Conservation (phyloP, 2,113 vertebrate genomes). For the Osmerus mordax region DNA sequence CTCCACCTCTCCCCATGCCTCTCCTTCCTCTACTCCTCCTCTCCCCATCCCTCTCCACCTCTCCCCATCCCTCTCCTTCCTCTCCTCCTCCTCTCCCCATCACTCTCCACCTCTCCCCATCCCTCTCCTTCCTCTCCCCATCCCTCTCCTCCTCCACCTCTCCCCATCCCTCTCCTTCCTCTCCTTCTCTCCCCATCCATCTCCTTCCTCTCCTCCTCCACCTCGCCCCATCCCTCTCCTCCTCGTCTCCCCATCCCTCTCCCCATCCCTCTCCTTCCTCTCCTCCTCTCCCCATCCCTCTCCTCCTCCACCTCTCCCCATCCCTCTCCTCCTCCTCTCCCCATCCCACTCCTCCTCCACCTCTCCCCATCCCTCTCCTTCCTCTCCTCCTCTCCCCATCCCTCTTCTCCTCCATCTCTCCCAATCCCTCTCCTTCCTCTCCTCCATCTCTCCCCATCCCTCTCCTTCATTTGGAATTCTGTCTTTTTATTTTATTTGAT, state of each 20-base stretch:
- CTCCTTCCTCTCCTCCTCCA: no score
- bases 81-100: no score
- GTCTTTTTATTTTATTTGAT: conserved; percentile 14
- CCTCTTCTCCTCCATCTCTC: neutral
- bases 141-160: no score
- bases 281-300: neutral
- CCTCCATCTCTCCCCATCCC: neutral
- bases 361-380: neutral
- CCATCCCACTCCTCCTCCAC: neutral
- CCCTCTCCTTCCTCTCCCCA: no score
- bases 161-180: no score
- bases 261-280: neutral
- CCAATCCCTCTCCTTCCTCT: neutral
- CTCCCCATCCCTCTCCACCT: no score
- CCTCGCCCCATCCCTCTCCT: no score
- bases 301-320: neutral
- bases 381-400: neutral
- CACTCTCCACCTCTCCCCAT: no score
- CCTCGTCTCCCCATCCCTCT: neutral
- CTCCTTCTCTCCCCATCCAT: no score
- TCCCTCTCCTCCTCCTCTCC: neutral
- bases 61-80: conserved; percentile 5
- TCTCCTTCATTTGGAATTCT: neutral
- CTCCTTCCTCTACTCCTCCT: neutral
- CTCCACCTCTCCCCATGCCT: neutral